These are phyloP conservation scores for Onychostruthus taczanowskii DNA, from an alignment of 2,113 vertebrate species.

Conservation along the genomic window DNA sequence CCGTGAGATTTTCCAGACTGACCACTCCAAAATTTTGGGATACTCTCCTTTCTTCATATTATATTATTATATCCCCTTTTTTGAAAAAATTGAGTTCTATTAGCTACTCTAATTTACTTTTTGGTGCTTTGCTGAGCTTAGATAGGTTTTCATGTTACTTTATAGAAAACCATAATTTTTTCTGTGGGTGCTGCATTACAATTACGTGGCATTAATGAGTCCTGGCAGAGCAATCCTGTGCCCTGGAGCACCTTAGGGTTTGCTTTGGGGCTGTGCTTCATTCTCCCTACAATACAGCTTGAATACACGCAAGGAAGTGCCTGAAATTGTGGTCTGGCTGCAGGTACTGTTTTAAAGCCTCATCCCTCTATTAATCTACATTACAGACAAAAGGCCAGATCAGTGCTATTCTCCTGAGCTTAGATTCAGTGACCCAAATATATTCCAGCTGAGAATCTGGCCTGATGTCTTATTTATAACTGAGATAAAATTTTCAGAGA, in stretches of 20 bases:
- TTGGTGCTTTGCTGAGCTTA: neutral
- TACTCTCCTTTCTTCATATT: neutral
- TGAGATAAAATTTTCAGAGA: neutral
- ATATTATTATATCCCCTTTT: neutral
- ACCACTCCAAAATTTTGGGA: neutral
- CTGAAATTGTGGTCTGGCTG: neutral
- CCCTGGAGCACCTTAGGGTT: neutral
- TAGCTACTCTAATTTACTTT: neutral
- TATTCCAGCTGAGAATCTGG: neutral
- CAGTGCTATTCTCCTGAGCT: neutral
- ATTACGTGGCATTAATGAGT: constrained; percentile 8
- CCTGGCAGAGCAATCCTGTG: neutral
- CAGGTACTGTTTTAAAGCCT: neutral
- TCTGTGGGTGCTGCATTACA: neutral
- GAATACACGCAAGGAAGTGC: neutral
- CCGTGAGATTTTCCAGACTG: neutral
- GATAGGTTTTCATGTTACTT: neutral
- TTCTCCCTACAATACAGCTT: neutral
- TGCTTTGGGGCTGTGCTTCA: neutral
- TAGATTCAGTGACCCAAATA: neutral
- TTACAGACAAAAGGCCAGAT: neutral
- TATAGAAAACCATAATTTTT: neutral
- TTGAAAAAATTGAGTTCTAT: neutral
- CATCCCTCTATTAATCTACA: neutral
- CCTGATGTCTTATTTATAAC: neutral